Evolutionary conservation across 2,113 vertebrate species (phyloP), one percentile per base, ranked within the genome.

Genomic region (Pterophyllum scalare): DNA sequence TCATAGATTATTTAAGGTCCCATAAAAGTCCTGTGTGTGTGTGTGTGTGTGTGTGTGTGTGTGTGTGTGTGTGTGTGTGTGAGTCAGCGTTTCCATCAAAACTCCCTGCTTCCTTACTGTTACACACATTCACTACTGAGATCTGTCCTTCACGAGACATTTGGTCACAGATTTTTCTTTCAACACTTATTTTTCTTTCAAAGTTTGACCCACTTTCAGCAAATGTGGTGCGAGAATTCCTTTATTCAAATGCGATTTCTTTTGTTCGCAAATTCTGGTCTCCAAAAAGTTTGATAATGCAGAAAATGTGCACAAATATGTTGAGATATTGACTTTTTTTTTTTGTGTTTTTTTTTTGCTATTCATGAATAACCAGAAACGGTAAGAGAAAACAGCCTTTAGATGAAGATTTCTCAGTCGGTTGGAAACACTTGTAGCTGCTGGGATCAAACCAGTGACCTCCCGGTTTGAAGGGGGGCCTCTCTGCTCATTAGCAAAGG

Each of bases 391-490:
- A 0, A 70, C 46, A 70, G 24, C 12, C 43, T 28, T 20, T 2
- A 52, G 65, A 3, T 49, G 17, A 70, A 31, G 40, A 24, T 72
- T 26, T n/a, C 26, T 54, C 17, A 0, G 0, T 72, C 19, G 1
- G 10, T 13, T 35, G 70, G 70, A 57, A 49, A 26, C 31, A n/a
- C n/a, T 62, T 35, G 76, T 24, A 59, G 58, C 64, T 75, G 79
- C 65, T 75, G 60, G 57, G 67, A 70, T 59, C 61, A 38, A 86
- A 80, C 76, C 64, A 6, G 70, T 58, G 76, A 85, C 84, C 87
- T 84, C 28, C 28, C 52, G 86, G 56, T 86, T 64, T 57, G 8
- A 49, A 75, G 60, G 40, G 54, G 17, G 24, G 12, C 56, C 31
- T 31, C 26, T 82, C 75, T 54, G 6, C 56, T 81, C 65, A 81